Conservation (phyloP, 2,113 vertebrate species). For the Tragelaphus imberbis region DNA sequence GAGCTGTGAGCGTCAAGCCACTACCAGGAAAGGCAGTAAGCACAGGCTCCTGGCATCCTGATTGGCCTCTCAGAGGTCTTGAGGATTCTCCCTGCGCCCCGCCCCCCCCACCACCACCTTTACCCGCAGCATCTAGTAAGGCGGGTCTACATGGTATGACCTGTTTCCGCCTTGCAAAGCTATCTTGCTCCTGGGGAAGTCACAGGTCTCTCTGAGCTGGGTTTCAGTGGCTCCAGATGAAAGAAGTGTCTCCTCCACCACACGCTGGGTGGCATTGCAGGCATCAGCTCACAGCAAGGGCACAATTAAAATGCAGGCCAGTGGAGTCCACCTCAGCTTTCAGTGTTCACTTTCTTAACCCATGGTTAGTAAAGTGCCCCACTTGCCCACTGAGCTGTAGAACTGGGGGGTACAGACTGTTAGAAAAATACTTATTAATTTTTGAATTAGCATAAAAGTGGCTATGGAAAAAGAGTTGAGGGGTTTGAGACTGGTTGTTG, state of each 20-base stretch:
- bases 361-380: background rate
- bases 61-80: fast-evolving
- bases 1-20: background rate
- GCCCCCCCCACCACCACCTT: background rate
- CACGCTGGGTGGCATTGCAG: background rate
- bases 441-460: background rate
- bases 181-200: background rate
- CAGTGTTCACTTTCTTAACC: background rate
- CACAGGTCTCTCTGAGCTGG: background rate
- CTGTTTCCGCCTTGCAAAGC: background rate
- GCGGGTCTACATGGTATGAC: fast-evolving
- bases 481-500: background rate
- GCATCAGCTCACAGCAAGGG: background rate
- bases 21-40: background rate
- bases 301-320: background rate
- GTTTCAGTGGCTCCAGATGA: background rate
- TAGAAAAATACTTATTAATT: no score
- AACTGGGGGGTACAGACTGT: background rate
- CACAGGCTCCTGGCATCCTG: background rate
- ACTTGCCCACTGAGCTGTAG: fast-evolving
- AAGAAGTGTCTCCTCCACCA: background rate
- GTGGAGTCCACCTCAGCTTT: background rate
- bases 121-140: background rate
- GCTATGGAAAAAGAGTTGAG: fast-evolving
- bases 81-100: fast-evolving